Conservation (phyloP, 1,140 invertebrate species). For the Caerostris darwini region DNA sequence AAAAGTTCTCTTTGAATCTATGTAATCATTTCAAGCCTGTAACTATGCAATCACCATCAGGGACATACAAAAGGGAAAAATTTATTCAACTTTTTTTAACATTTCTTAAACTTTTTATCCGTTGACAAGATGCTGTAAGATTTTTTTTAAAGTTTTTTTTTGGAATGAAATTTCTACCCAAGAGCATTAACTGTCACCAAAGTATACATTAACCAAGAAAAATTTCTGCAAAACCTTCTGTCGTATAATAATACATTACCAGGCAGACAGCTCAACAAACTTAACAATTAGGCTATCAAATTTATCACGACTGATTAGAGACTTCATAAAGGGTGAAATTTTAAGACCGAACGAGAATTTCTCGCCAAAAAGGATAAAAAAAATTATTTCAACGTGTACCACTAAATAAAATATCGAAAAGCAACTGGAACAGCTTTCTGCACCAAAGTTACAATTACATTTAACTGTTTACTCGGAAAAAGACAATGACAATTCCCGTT, state of each 20-base stretch:
- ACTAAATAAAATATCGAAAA: not conserved
- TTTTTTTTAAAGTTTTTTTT: too few relatives aligned
- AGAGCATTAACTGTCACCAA: too few relatives aligned
- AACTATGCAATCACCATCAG: too few relatives aligned
- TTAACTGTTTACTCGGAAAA: constrained; percentile 39
- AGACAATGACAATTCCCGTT: constrained; percentile 33
- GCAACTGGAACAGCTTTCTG: not conserved
- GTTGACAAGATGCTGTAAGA: too few relatives aligned
- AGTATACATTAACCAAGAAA: not conserved
- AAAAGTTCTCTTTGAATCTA: too few relatives aligned
- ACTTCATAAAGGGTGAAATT: constrained; percentile 44
- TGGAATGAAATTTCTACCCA: too few relatives aligned
- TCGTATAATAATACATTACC: constrained; percentile 16
- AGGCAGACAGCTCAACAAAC: not conserved
- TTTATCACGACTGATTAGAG: constrained; percentile 46
- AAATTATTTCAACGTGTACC: too few relatives aligned
- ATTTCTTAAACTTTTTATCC: too few relatives aligned
- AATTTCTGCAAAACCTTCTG: not conserved
- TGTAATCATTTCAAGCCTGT: too few relatives aligned
- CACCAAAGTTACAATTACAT: constrained; percentile 40
- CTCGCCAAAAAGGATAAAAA: too few relatives aligned
- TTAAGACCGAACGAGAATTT: not conserved
- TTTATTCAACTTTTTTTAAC: too few relatives aligned
- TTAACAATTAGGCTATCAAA: constrained; percentile 40
- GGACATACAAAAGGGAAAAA: too few relatives aligned